Evolutionary conservation across 2,113 vertebrate genomes (phyloP), one percentile per base, ranked within the genome.

Genomic region (Rhodinocichla rosea): DNA sequence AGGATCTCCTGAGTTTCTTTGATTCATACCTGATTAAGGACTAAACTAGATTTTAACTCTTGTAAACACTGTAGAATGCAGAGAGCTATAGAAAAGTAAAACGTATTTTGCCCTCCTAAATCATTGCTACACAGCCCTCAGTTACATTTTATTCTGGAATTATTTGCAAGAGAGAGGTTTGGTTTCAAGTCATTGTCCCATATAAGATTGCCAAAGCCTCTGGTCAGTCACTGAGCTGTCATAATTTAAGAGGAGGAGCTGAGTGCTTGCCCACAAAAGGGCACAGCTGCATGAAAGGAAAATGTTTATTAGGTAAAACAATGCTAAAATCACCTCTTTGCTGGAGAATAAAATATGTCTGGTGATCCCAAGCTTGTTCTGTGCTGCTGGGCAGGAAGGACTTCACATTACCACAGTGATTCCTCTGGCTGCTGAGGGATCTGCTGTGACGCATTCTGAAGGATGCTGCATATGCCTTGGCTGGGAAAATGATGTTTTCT

Each of bases 11-110:
- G 80, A 92, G 79, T 93, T 93, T 90, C 57, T 82, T 96, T 94
- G 94, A 92, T 92, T 93, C 65, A 52, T 79, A 92, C 22, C 76
- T 87, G 80, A 92, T 96, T 90, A 95, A 92, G 92, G 92, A 84
- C 83, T 92, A 82, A 90, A 74, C 21, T 53, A 88, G 79, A 21
- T 84, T 89, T 93, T 87, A 89, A 49, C 64, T 96, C 76, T 56
- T 55, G 49, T 63, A 67, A 93, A 68, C 64, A 76, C 22, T 62
- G 45, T 67, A 94, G 80, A 83, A 81, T 75, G n/a, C 52, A 62
- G 76, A 47, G 33, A 75, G 56, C 82, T 89, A 12, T 5, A 47
- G 57, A 68, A 76, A 49, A 87, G 30, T 57, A 65, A 77, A 55
- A 64, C 3, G 3, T 30, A 40, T 53, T 90, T 87, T 93, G 47